Evolutionary conservation across 2,888 invertebrate genomes (phyloP), one percentile per base, ranked within the genome.

Genomic region (Buathra laborator): DNA sequence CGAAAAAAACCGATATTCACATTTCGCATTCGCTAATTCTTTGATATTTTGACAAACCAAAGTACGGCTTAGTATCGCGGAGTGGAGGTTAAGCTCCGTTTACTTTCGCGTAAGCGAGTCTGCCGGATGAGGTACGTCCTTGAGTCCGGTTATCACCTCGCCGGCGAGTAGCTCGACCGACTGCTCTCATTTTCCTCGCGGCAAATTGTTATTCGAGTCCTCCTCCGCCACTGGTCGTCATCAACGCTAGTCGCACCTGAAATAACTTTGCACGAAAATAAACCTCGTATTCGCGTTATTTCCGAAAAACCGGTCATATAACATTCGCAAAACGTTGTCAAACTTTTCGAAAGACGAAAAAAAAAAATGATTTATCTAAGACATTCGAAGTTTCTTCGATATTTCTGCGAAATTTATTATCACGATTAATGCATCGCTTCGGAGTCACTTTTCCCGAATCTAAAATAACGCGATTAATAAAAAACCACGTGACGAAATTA

Each of bases 251-350:
- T 48, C 16, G 29, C 62, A 74, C 64, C 48, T 74, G 74, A 74
- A 62, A 74, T 74, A 74, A 74, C 74, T 74, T 74, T 64, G 74
- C n/a, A 62, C 74, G 14, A 64, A 74, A 74, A 74, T 74, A 74
- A 64, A 19, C 14, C 16, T 24, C n/a, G 16, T 32, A 46, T 48
- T 9, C 74, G 14, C 12, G 19, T 74, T 43, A 62, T 62, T 62
- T 24, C 46, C n/a, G 48, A 64, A 64, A 59, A 62, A 74, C 46
- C 5, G 29, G 74, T 64, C 56, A 19, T 29, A 14, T 32, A 74
- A 46, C 29, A 56, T 71, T 71, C 32, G 12, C 12, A 7, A 44
- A 59, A 24, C 44, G 9, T 44, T 24, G 12, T 14, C 4, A 64
- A 32, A 56, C 12, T 29, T 29, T 48, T 48, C 12, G 10, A 56